These are phyloP conservation scores for Pterophyllum scalare DNA, from an alignment of 2,113 vertebrate genomes.

Conservation along the genomic window DNA sequence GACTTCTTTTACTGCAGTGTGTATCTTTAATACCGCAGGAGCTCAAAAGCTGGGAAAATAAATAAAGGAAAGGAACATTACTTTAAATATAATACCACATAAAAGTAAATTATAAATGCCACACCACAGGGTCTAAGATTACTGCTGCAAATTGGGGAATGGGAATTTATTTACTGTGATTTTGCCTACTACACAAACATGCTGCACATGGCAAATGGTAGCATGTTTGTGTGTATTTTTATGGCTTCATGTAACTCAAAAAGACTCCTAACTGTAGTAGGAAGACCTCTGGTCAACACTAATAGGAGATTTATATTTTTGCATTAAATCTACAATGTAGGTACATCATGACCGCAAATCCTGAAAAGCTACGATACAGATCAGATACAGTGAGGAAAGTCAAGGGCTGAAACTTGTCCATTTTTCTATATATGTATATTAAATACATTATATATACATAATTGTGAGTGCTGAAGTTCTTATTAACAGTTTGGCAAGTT, in stretches of 20 bases:
- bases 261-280: not conserved
- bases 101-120: conserved; percentile 12
- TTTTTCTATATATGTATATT: not conserved
- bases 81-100: conserved; percentile 36
- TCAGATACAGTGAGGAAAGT: not conserved
- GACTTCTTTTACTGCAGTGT: conserved; percentile 45
- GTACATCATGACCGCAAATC: not conserved
- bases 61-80: conserved; percentile 19
- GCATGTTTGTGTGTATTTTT: not conserved
- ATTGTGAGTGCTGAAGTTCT: conserved; percentile 2
- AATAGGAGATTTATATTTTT: not conserved
- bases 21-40: conserved; percentile 28
- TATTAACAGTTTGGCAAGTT: not conserved
- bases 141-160: not conserved
- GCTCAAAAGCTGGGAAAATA: conserved; percentile 19
- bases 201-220: not conserved
- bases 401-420: not conserved
- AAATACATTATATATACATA: not conserved
- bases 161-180: not conserved
- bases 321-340: not conserved
- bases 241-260: not conserved
- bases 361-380: not conserved
- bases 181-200: not conserved
- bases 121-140: conserved; percentile 1
- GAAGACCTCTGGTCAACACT: not conserved